Evolutionary conservation across 2,113 vertebrate genomes (phyloP).

Genomic region (Cacatua alba): DNA sequence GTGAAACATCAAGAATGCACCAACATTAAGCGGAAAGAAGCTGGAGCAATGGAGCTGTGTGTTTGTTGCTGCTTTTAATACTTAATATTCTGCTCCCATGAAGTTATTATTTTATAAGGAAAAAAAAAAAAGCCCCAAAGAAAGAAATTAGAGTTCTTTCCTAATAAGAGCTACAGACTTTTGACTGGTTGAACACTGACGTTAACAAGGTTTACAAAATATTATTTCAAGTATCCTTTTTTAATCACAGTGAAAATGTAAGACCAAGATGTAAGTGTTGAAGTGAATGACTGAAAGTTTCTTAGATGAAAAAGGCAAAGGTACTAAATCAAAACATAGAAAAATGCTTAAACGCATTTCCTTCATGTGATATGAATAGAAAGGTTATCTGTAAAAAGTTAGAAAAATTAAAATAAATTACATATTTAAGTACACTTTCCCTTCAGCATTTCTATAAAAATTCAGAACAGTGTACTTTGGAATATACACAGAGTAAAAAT

Average conservation of each 20-base stretch:
- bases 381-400: slow-evolving; percentile 94
- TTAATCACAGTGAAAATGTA: slow-evolving; percentile 86
- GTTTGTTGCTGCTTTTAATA: slow-evolving; percentile 26
- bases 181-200: slow-evolving; percentile 66
- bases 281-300: slow-evolving; percentile 72
- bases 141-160: slow-evolving; percentile 45
- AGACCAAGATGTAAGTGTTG: slow-evolving; percentile 73
- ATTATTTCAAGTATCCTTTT: slow-evolving; percentile 82
- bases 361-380: slow-evolving; percentile 87
- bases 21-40: slow-evolving; percentile 33
- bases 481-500: slow-evolving; percentile 78
- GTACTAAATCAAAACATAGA: slow-evolving; percentile 80
- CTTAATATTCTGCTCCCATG: slow-evolving; percentile 58
- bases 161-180: slow-evolving; percentile 58
- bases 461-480: slow-evolving; percentile 84
- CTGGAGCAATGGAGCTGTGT: slow-evolving; percentile 42
- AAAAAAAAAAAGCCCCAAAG: background rate
- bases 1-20: slow-evolving; percentile 29
- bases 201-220: slow-evolving; percentile 75
- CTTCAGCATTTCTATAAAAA: slow-evolving; percentile 89
- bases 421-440: slow-evolving; percentile 94
- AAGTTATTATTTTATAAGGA: slow-evolving; percentile 22
- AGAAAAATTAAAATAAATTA: slow-evolving; percentile 95
- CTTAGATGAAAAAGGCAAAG: slow-evolving; percentile 81
- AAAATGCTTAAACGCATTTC: slow-evolving; percentile 89